These are phyloP conservation scores for Harpalus rubripes DNA, from an alignment of 2,888 invertebrate species.

Conservation along the genomic window DNA sequence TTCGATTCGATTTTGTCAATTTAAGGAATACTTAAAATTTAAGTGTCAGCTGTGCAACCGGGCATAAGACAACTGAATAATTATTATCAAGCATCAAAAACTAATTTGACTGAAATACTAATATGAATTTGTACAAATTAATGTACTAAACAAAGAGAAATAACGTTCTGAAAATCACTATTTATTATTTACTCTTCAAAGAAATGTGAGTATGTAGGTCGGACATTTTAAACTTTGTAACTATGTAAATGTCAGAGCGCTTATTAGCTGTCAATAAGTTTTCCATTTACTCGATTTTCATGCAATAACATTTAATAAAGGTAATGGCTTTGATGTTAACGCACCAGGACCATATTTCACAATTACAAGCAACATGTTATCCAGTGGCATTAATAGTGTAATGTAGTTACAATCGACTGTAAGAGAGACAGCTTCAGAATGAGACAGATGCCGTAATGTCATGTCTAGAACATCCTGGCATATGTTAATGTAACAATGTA, in stretches of 20 bases:
- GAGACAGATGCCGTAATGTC: slow-evolving; percentile 36
- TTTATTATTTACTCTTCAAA: too few relatives aligned
- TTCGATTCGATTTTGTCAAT: too few relatives aligned
- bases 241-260: not conserved
- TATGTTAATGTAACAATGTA: slow-evolving; percentile 44
- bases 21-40: too few relatives aligned
- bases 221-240: too few relatives aligned
- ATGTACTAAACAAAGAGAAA: too few relatives aligned
- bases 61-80: too few relatives aligned
- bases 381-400: slow-evolving; percentile 17
- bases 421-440: slow-evolving; percentile 11
- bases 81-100: too few relatives aligned
- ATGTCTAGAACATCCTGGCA: slow-evolving; percentile 43
- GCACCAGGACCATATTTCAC: not conserved
- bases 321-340: slow-evolving; percentile 5
- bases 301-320: not conserved
- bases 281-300: not conserved
- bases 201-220: too few relatives aligned
- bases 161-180: too few relatives aligned
- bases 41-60: too few relatives aligned
- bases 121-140: too few relatives aligned
- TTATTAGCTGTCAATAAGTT: not conserved
- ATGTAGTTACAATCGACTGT: slow-evolving; percentile 36
- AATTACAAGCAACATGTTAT: slow-evolving; percentile 23
- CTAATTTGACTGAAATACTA: too few relatives aligned